Conservation (phyloP, 2,113 vertebrate species). For the Columba janthina region DNA sequence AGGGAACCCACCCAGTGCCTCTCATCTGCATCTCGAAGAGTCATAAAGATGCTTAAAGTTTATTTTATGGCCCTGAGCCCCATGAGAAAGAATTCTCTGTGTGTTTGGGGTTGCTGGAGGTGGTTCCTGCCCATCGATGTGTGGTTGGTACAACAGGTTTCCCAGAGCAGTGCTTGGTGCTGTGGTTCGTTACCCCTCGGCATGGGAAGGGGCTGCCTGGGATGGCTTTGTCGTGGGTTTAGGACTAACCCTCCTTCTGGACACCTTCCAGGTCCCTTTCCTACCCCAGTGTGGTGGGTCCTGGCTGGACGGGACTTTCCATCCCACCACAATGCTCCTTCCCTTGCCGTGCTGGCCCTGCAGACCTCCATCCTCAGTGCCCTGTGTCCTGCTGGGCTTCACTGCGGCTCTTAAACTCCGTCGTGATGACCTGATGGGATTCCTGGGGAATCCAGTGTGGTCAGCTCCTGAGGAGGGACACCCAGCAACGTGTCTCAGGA, state of each 20-base stretch:
- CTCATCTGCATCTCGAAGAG: not conserved
- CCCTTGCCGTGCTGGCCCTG: not conserved
- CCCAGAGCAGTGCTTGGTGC: not conserved
- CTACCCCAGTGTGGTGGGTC: fast-evolving
- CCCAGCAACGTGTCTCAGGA: not conserved
- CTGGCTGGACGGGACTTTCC: not conserved
- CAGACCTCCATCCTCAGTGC: not conserved
- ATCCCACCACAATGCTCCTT: not conserved
- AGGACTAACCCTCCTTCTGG: not conserved
- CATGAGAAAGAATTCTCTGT: fast-evolving
- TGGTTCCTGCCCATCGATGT: too few species aligned
- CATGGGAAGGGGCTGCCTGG: not conserved
- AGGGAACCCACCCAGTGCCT: not conserved
- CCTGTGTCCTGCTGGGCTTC: not conserved
- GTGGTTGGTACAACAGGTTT: not conserved
- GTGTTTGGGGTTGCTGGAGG: not conserved
- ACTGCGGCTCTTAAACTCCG: not conserved
- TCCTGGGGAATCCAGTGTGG: not conserved
- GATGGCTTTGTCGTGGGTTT: not conserved
- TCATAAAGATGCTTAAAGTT: not conserved
- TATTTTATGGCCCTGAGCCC: not conserved
- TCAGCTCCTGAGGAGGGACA: not conserved
- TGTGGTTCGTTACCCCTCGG: fast-evolving
- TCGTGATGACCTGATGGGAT: not conserved
- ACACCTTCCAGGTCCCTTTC: not conserved